Base-by-base conservation (phyloP, 2,113 vertebrate genomes). In the Eleginops maclovinus region DNA sequence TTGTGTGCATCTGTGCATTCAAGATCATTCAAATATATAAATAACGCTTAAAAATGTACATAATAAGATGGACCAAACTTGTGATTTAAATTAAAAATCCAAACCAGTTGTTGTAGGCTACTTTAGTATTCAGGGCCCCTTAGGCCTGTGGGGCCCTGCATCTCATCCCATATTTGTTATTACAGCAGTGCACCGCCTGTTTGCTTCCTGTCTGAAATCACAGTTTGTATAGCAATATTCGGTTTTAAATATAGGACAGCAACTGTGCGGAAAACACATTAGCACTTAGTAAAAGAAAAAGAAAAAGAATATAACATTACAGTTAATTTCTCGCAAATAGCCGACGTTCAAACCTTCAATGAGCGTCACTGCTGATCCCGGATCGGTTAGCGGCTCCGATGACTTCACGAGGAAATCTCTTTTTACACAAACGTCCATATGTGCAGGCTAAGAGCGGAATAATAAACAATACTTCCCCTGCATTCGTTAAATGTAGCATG, bases 81-180 rank as follows among this genome's bases (percentile, higher is more conserved):
- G 21, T 19, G 61, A 55, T 2, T 69, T 55, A 15, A 65, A 62
- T 49, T 50, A 43, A 49, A 72, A 41, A 61, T 24, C 10, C 43
- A 62, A 62, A 22, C 17, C 54, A 67, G 64, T 49, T 56, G 22
- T 76, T 66, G 1, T 4, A 24, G 47, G 47, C 51, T 64, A 0
- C 70, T 79, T 61, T 50, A 36, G 41, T 75, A 58, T 55, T 21
- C 5, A 55, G 59, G 77, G 77, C 46, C 74, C 81, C 65, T 9
- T 0, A 54, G 87, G 82, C 84, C 80, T 46, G 36, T 11, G 83
- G 75, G 85, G 75, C 69, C 73, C 81, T 31, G n/a, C 31, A 2
- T 66, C 53, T 51, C 16, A 26, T 53, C 3, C 15, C 10, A 28
- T 75, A 12, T 81, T 76, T 83, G 64, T 66, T 83, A 65, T 66